phyloP scores from a whole-genome alignment of 1,140 invertebrate genomes.

The Drosophila sp. region DNA sequence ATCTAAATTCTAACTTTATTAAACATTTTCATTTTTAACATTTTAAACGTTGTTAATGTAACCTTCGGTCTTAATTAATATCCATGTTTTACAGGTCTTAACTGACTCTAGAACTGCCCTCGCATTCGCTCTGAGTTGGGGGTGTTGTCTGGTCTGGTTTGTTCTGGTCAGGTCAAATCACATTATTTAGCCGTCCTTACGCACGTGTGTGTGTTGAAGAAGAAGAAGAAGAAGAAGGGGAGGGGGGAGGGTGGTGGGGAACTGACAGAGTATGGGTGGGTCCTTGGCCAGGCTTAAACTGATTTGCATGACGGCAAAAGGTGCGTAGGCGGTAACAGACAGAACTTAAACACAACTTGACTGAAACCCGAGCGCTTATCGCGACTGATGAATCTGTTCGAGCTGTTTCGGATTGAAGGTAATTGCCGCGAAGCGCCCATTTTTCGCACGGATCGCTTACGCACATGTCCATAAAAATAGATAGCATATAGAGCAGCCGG shows the following conservation, averaged over 20 bases:
- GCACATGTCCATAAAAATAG: slow-evolving; percentile 81
- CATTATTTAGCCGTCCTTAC: slow-evolving; percentile 61
- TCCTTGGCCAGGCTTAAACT: slow-evolving; percentile 53
- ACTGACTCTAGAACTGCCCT: slow-evolving; percentile 13
- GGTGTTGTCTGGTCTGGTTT: slow-evolving; percentile 21
- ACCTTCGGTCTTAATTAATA: too few relatives aligned
- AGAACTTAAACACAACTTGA: slow-evolving; percentile 24
- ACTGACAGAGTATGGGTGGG: slow-evolving; percentile 1
- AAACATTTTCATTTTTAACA: too few relatives aligned
- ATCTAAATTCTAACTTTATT: too few relatives aligned
- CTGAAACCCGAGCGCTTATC: slow-evolving; percentile 53
- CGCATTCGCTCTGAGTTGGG: slow-evolving; percentile 29
- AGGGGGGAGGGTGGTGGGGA: not conserved
- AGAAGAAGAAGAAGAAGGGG: too few relatives aligned
- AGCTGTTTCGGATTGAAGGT: slow-evolving; percentile 68
- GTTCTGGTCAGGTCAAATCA: slow-evolving; percentile 33
- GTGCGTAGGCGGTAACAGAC: slow-evolving; percentile 70
- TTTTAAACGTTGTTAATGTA: too few relatives aligned
- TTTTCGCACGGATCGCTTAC: slow-evolving; percentile 84
- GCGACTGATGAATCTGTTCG: slow-evolving; percentile 62
- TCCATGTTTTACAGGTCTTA: not conserved
- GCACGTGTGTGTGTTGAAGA: slow-evolving; percentile 47
- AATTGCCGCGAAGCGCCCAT: slow-evolving; percentile 83
- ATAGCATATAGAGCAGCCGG: slow-evolving; percentile 58
- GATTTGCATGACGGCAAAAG: slow-evolving; percentile 78